These are phyloP conservation scores for Oreortyx pictus DNA, from an alignment of 2,797 vertebrate genomes.

Conservation along the genomic window DNA sequence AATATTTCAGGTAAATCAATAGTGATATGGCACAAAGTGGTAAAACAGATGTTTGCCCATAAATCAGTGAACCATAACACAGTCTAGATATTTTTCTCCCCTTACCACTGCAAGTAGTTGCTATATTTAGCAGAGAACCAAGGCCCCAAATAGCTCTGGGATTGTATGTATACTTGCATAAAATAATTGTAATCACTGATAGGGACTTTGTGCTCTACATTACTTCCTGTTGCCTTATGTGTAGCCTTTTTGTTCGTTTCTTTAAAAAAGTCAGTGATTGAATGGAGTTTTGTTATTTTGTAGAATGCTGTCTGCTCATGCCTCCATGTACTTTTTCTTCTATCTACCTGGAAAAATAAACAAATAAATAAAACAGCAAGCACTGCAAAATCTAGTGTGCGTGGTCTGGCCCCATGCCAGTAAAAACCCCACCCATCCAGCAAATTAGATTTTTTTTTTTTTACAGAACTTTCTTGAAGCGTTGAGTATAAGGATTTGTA, in stretches of 20 bases:
- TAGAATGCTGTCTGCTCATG: background rate
- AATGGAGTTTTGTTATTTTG: background rate
- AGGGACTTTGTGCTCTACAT: background rate
- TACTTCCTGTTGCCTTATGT: background rate
- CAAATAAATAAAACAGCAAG: background rate
- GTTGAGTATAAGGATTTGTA: background rate
- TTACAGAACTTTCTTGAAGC: background rate
- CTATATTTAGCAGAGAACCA: background rate
- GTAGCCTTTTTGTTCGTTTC: background rate
- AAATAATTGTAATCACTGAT: background rate
- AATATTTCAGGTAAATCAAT: background rate
- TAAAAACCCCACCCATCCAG: background rate
- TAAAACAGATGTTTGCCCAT: background rate
- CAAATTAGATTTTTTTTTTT: background rate
- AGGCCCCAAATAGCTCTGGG: background rate
- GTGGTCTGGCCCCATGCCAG: background rate
- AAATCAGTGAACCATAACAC: background rate
- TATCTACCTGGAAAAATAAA: background rate
- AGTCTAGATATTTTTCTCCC: background rate
- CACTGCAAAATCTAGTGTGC: background rate
- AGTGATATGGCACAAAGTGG: background rate
- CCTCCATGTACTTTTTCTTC: background rate
- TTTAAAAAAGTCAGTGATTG: background rate
- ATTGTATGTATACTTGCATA: accelerated
- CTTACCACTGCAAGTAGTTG: background rate